A percentile compares a stretch with the other conserved stretches of the same genome.
These are phyloP conservation scores for Nephila pilipes DNA, from an alignment of 1,140 invertebrate genomes.

Conservation along the genomic window DNA sequence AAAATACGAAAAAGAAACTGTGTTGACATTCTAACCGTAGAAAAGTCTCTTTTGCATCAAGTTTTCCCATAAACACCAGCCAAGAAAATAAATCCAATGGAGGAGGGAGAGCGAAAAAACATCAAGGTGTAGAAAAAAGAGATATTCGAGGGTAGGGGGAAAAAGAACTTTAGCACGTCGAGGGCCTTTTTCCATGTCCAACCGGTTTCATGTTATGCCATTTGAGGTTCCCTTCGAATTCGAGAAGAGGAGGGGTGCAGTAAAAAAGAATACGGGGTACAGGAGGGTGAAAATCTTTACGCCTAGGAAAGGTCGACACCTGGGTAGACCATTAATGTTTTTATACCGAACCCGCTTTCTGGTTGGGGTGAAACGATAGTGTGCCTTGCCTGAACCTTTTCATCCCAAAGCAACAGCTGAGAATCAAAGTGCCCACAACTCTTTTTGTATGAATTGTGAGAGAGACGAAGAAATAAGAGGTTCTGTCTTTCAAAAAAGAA, in stretches of 20 bases:
- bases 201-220: slow-evolving; percentile 11
- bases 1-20: not conserved
- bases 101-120: not conserved
- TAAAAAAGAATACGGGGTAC: not conserved
- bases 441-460: not conserved
- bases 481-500: not conserved
- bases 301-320: slow-evolving; percentile 21
- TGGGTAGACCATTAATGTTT: slow-evolving; percentile 64
- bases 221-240: slow-evolving; percentile 18
- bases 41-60: slow-evolving; percentile 42
- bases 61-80: slow-evolving; percentile 30
- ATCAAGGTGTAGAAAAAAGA: not conserved
- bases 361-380: slow-evolving; percentile 40
- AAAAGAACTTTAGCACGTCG: not conserved
- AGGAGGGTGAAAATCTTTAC: slow-evolving; percentile 21
- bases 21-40: not conserved
- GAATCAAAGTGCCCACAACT: not conserved
- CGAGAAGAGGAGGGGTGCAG: not conserved
- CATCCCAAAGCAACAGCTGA: slow-evolving; percentile 60
- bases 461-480: not conserved
- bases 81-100: slow-evolving; percentile 26
- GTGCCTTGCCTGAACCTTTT: not conserved
- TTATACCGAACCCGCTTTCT: slow-evolving; percentile 45
- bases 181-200: not conserved
- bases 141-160: not conserved